These are phyloP conservation scores for Kryptolebias marmoratus DNA, from an alignment of 2,113 vertebrate species.

Conservation along the genomic window DNA sequence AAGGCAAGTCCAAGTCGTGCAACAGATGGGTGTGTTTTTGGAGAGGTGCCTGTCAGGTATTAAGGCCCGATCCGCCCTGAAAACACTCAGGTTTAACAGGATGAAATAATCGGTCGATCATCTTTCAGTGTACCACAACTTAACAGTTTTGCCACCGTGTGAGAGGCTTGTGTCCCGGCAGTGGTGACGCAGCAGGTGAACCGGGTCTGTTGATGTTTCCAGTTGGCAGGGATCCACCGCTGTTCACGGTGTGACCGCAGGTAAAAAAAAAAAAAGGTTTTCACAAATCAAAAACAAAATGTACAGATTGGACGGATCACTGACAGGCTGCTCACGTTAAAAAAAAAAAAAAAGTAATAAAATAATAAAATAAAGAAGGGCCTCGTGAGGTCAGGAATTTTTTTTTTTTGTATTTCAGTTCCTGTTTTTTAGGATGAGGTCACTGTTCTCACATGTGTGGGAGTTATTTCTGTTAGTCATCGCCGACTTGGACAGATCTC, in stretches of 20 bases:
- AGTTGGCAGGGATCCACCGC: constrained; percentile 17
- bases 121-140: neutral
- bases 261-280: constrained; percentile 7
- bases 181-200: constrained; percentile 12
- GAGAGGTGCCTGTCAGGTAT: constrained; percentile 11
- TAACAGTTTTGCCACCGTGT: neutral
- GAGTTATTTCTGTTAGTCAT: neutral
- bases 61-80: constrained; percentile 3
- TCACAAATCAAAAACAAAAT: constrained; percentile 11
- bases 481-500: neutral
- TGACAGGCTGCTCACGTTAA: neutral
- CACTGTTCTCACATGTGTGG: constrained; percentile 12
- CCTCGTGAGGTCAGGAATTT: neutral
- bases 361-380: constrained; percentile 1
- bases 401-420: constrained; percentile 23
- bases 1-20: constrained; percentile 78
- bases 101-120: constrained; percentile 6
- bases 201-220: constrained; percentile 9
- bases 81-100: neutral
- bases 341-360: neutral
- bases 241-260: constrained; percentile 14
- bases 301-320: constrained; percentile 16
- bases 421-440: constrained; percentile 31
- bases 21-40: constrained; percentile 80
- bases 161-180: neutral